Base-by-base conservation (phyloP, 2,888 invertebrate species). In the Aporophyla lueneburgensis region DNA sequence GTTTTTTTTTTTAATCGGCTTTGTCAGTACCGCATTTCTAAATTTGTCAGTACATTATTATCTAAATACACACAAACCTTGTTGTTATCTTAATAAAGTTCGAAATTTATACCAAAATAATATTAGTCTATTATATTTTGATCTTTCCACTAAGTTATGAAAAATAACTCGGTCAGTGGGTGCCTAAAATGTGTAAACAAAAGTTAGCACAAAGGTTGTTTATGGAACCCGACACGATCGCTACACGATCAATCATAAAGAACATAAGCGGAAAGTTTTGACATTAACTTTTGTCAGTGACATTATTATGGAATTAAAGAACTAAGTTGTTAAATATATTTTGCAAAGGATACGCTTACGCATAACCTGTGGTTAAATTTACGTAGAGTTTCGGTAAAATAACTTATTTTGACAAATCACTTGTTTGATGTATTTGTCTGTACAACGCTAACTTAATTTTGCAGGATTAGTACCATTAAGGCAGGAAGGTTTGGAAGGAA, bases 201-300 rank as follows among this genome's bases (percentile, higher is more conserved):
- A 81, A 75, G 56, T 62, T 56, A 12, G 16, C 14, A 24, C 24
- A 54, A 66, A 69, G 51, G 33, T 40, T 68, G 21, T 75, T 68
- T 61, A 46, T 7, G 27, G 12, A 12, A 43, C 14, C 16, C 62
- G 27, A 56, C 16, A 46, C 71, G 59, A 74, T 27, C 43, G 33
- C 49, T 56, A 16, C 14, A 49, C 62, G 24, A 81, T 81, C 81
- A 62, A 75, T 85, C 81, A 81, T 81, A 62, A 74, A 46, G 33
- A 24, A 62, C 56, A 24, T 49, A 16, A 19, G 33, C 43, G 33
- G 14, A 43, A 67, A 71, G 49, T 85, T 81, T 40, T 61, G 56
- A 80, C 51, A 74, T 51, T 33, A 66, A 56, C 43, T 77, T 77
- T 68, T 63, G n/a, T 43, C 75, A 58, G 43, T 51, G 21, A 75